These are phyloP conservation scores for Cheilosia vulpina DNA, from an alignment of 2,888 invertebrate genomes.

Conservation along the genomic window DNA sequence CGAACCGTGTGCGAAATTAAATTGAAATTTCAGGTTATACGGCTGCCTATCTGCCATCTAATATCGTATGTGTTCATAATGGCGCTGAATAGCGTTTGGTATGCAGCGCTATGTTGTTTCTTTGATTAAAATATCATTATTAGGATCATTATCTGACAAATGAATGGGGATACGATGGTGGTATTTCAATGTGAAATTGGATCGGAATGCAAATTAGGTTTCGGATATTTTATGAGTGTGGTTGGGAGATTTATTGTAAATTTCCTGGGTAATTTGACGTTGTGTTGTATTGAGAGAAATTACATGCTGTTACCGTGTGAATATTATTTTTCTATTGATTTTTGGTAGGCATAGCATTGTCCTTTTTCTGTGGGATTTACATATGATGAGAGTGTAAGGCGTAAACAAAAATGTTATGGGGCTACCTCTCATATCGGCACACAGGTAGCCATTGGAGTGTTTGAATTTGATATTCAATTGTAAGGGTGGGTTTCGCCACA, in stretches of 20 bases:
- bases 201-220: slow-evolving; percentile 23
- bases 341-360: neutral
- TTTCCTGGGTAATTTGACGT: slow-evolving; percentile 11
- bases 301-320: neutral
- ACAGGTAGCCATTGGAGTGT: too few relatives aligned
- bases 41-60: neutral
- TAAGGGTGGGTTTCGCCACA: too few relatives aligned
- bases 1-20: slow-evolving; percentile 30
- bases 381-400: too few relatives aligned
- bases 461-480: too few relatives aligned
- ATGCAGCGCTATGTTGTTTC: slow-evolving; percentile 21
- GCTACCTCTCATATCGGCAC: too few relatives aligned
- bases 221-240: slow-evolving; percentile 23
- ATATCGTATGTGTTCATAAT: slow-evolving; percentile 8
- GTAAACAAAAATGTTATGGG: too few relatives aligned
- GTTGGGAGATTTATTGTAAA: slow-evolving; percentile 18
- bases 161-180: slow-evolving; percentile 18
- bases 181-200: slow-evolving; percentile 24
- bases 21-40: slow-evolving; percentile 29
- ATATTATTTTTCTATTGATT: slow-evolving; percentile 1
- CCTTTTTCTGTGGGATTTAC: too few relatives aligned
- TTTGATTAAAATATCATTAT: slow-evolving; percentile 37
- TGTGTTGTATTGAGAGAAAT: neutral
- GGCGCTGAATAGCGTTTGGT: neutral
- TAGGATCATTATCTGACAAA: slow-evolving; percentile 27